Base-by-base conservation (phyloP, 2,113 vertebrate genomes). In the Oncorhynchus nerka region DNA sequence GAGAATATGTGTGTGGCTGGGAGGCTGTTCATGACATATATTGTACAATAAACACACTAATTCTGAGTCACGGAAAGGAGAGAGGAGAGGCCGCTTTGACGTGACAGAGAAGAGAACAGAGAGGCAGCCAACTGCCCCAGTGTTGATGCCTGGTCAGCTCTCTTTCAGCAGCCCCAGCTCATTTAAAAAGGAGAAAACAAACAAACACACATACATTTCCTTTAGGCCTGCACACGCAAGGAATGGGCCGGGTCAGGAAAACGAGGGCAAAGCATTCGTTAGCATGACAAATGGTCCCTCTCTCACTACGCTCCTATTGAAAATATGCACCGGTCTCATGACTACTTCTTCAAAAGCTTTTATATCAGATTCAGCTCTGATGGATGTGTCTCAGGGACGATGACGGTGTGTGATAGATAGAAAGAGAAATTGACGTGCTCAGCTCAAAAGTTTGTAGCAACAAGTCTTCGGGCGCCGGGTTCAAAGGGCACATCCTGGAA, bases 81-180 rank as follows among this genome's bases (percentile, higher is more conserved):
- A 87, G 80, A 73, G 9, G 39, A 57, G 82, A 88, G 84, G 85
- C 57, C 16, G 75, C 84, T 73, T 45, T 87, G 86, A 88, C 84
- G 26, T 71, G 76, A 70, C 77, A 80, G 78, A 82, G 81, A 77
- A 34, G 32, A 9, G 19, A 4, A 5, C 16, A 22, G 45, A 86
- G 82, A 81, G 83, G 77, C 32, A 75, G 71, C 15, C 30, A 49
- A 82, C 75, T n/a, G 61, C 74, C 5, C n/a, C 70, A 19, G 51
- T 19, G 51, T 55, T 55, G 51, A 55, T 19, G 16, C 16, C 51
- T 55, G 4, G 51, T 19, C 51, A 55, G 51, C 4, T 55, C 51
- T 5, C 65, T 51, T 11, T 13, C 65, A 28, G 28, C 66, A 3
- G 28, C 30, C 28, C 5, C 30, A 26, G 26, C 5, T 28, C 15